Base-by-base conservation (phyloP, 2,113 vertebrate species). In the Ceratotherium simum region DNA sequence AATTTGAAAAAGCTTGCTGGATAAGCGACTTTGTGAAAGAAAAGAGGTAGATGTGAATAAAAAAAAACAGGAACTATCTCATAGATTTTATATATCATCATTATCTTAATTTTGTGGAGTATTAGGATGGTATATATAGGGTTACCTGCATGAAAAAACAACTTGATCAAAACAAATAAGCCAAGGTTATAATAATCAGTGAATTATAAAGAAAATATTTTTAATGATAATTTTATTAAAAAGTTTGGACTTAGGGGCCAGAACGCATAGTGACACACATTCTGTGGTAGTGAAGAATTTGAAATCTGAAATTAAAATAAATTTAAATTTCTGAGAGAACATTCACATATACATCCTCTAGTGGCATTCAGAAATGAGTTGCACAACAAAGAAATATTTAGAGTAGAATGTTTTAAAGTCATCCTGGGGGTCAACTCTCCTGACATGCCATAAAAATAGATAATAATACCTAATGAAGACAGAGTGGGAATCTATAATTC, bases 391-490 rank as follows among this genome's bases (percentile, higher is more conserved):
- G 48, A n/a, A n/a, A 20, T 42, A 6, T 6, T 1, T 64, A 56
- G 0, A 42, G 7, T 16, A 67, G n/a, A 91, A 54, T 56, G 31
- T 48, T 67, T 79, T 67, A 79, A 20, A 51, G 11, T 36, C 6
- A 2, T 21, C 4, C 7, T 20, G 11, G 27, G 5, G 1, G n/a
- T 21, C 25, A 60, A 8, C 20, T 42, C 2, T 67, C 12, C n/a
- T 39, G 6, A 51, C 12, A 39, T 65, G 4, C 16, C 20, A 14
- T 39, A 42, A 33, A 80, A 54, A 80, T 54, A 42, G 18, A 56
- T 46, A 65, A 65, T 23, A 62, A 23, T n/a, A 62, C 2, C 21
- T 64, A 67, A 4, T 39, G 36, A 91, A 69, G 62, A 42, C 17
- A 80, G n/a, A 54, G 8, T 13, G 39, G 39, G 18, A 79, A 54